Evolutionary conservation across 2,888 invertebrate genomes (phyloP).

Genomic region (Lasioglossum villosulum): DNA sequence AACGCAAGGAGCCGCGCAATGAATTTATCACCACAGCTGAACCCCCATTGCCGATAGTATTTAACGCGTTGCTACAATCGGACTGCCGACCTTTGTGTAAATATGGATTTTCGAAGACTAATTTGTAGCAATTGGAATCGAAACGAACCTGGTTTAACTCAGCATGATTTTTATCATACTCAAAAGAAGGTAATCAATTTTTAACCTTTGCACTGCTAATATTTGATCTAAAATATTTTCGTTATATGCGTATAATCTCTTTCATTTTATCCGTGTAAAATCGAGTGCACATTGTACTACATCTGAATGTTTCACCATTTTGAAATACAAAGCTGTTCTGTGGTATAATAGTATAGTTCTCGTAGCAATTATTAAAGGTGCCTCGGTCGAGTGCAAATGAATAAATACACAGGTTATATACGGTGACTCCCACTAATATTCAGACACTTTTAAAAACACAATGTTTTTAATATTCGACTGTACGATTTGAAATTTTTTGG

Average conservation of each 20-base stretch:
- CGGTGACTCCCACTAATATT: too few species aligned
- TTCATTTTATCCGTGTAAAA: too few species aligned
- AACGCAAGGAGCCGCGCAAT: conserved; percentile 2
- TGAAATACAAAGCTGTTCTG: too few species aligned
- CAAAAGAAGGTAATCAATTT: neutral
- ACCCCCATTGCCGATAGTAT: neutral
- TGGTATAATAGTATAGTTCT: neutral
- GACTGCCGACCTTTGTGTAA: neutral
- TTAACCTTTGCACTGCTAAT: neutral
- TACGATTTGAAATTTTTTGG: too few species aligned
- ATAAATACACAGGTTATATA: neutral
- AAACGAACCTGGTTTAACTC: neutral
- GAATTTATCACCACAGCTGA: neutral
- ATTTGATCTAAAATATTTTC: neutral
- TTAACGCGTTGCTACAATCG: neutral
- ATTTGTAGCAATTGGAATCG: neutral
- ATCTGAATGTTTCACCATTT: too few species aligned
- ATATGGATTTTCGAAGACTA: neutral
- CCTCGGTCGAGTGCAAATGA: neutral
- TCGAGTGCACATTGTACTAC: too few species aligned
- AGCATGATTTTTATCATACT: neutral
- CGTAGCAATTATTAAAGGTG: neutral
- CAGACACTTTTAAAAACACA: too few species aligned
- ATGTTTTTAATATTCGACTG: too few species aligned
- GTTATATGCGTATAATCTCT: neutral